Evolutionary conservation across 1,140 invertebrate species (phyloP).

Genomic region (Euglossa dilemma): DNA sequence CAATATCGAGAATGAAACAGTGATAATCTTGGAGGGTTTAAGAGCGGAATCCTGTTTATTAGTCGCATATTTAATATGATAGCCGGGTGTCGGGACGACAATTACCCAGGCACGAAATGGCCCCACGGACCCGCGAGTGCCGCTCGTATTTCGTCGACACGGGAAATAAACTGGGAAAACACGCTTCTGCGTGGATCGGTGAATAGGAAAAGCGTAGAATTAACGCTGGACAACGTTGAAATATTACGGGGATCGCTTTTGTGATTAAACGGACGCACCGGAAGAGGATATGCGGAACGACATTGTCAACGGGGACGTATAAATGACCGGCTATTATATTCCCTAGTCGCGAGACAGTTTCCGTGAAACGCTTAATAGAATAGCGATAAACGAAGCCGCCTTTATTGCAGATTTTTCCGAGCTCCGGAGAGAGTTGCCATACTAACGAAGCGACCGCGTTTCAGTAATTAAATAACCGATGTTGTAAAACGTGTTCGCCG

Average conservation of each 20-base stretch:
- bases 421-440: conserved; percentile 17
- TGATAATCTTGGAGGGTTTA: neutral
- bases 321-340: conserved; percentile 29
- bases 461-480: conserved; percentile 58
- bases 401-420: conserved; percentile 53
- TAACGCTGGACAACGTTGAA: neutral
- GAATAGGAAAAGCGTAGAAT: neutral
- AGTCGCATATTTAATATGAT: neutral
- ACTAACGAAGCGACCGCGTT: conserved; percentile 42
- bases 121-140: neutral
- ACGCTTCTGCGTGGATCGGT: neutral
- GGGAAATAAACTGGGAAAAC: neutral
- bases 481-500: conserved; percentile 58
- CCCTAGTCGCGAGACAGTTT: conserved; percentile 10
- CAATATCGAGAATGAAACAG: neutral
- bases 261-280: conserved; percentile 4
- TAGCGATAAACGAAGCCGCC: conserved; percentile 24
- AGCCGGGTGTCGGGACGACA: neutral
- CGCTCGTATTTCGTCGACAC: neutral
- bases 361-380: conserved; percentile 47
- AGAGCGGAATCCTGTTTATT: neutral
- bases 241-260: conserved; percentile 1
- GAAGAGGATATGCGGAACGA: neutral
- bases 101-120: neutral
- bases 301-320: neutral